Evolutionary conservation across 1,140 invertebrate species (phyloP), one percentile per base, ranked within the genome.

Genomic region (Lethocerus indicus): DNA sequence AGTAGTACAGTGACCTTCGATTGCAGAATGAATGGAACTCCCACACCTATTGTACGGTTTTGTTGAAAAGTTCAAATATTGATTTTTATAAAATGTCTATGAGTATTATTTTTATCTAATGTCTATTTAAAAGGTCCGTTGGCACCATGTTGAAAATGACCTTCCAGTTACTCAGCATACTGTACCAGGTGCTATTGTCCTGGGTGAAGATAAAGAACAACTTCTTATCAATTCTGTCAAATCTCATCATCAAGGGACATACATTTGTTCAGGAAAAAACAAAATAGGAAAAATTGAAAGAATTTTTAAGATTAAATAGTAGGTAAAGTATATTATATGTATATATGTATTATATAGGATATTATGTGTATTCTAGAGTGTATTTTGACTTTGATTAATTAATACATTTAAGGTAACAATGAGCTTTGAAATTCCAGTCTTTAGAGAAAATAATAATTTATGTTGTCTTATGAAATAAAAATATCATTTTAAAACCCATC

Each of bases 281-380:
- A 46, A 51, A 23, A 20, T 46, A 20, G 50, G 50, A 18, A 29
- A 39, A 51, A 35, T 39, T 21, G 26, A 23, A 12, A 36, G 50
- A 39, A 24, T 46, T 2, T 51, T 46, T 28, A 46, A 21, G n/a
- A 23, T 51, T n/a, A 51, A 46, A 44, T 51, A 28, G 29, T 35
- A 46, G 43, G 50, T 51, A 44, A n/a, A n/a, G n/a, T n/a, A 24
- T 6, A n/a, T n/a, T n/a, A n/a, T n/a, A n/a, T n/a, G n/a, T n/a
- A n/a, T n/a, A n/a, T n/a, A n/a, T n/a, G n/a, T n/a, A n/a, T n/a
- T n/a, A n/a, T n/a, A n/a, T n/a, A n/a, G n/a, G n/a, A n/a, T n/a
- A n/a, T n/a, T n/a, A n/a, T 29, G 27, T 21, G 9, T 47, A 20
- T 39, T 6, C 23, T 13, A 16, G 18, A 6, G 5, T 28, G 21